A percentile compares a stretch with the other conserved stretches of the same genome.
phyloP scores from a whole-genome alignment of 2,888 invertebrate species.

The Beris chalybata region DNA sequence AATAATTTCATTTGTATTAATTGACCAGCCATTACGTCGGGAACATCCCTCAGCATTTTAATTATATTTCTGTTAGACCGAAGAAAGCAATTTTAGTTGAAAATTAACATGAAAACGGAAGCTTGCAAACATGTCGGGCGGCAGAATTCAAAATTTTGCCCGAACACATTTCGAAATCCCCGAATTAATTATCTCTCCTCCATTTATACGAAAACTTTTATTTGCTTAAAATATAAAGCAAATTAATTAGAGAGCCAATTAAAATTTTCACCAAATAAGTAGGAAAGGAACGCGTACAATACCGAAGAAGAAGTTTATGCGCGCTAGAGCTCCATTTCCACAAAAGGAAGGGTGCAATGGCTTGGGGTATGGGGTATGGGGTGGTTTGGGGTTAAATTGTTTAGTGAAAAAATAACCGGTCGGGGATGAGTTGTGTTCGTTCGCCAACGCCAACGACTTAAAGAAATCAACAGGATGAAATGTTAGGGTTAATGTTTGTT shows the following conservation, averaged over 20 bases:
- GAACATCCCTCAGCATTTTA: too few relatives aligned
- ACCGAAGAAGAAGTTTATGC: background rate
- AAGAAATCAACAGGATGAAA: background rate
- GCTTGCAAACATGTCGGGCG: background rate
- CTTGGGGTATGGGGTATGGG: background rate
- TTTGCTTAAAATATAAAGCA: slow-evolving; percentile 46
- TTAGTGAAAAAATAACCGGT: slow-evolving; percentile 33
- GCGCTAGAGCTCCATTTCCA: background rate
- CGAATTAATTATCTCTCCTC: slow-evolving; percentile 46
- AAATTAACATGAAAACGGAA: slow-evolving; percentile 9
- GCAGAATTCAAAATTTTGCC: slow-evolving; percentile 10
- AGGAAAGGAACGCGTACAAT: slow-evolving; percentile 36
- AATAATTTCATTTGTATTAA: too few relatives aligned
- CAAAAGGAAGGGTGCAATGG: background rate
- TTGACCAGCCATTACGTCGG: too few relatives aligned
- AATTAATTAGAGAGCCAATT: slow-evolving; percentile 47
- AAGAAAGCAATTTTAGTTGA: slow-evolving; percentile 5
- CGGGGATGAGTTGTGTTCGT: background rate
- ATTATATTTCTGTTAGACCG: slow-evolving; percentile 1
- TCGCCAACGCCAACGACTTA: background rate
- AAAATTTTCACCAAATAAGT: slow-evolving; percentile 47
- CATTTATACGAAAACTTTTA: slow-evolving; percentile 45
- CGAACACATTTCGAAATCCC: slow-evolving; percentile 34
- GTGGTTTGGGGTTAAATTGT: slow-evolving; percentile 22
- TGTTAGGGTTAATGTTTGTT: background rate